Base-by-base conservation (phyloP, 2,113 vertebrate genomes). In the Myrmecobius fasciatus region DNA sequence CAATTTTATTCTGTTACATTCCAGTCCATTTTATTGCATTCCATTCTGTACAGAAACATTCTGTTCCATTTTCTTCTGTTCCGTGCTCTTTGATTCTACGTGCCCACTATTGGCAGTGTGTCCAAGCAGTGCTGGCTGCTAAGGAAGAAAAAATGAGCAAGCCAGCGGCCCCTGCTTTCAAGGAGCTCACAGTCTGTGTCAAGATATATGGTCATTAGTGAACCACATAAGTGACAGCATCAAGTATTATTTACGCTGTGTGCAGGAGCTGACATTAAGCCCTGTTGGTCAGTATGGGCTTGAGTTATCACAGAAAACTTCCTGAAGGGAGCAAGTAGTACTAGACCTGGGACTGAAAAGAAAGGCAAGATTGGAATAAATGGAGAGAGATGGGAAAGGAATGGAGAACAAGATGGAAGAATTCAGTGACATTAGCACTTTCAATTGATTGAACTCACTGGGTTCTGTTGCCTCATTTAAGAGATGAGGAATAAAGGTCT, bases 401-500 rank as follows among this genome's bases (percentile, higher is more conserved):
- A 4, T 83, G 67, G 17, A n/a, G 67, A 83, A 43, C 17, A 83
- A 83, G 17, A 83, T 83, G 17, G 36, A 83, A 83, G 36, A 83
- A 43, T 5, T 75, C 14, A 43, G 67, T 8, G 67, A 83, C 43
- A 24, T 43, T 0, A 83, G 20, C 2, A 2, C n/a, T 43, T 83
- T 43, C 67, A 43, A 22, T 83, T 7, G 67, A 83, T 24, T 43
- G 36, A 43, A 36, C 67, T 43, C 6, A 8, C 7, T 24, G 36
- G 67, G 3, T n/a, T 36, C 14, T 8, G 20, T 1, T 20, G n/a
- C 20, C 31, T 53, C 47, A 20, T 49, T 90, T 14, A 49, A 43
- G 4, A 28, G 54, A 24, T 49, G 51, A 91, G 94, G 25, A 93
- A 92, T 53, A 20, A 53, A 94, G 94, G 47, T 90, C 24, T 54